phyloP scores from a whole-genome alignment of 2,888 invertebrate species.

The Luperina nickerlii region DNA sequence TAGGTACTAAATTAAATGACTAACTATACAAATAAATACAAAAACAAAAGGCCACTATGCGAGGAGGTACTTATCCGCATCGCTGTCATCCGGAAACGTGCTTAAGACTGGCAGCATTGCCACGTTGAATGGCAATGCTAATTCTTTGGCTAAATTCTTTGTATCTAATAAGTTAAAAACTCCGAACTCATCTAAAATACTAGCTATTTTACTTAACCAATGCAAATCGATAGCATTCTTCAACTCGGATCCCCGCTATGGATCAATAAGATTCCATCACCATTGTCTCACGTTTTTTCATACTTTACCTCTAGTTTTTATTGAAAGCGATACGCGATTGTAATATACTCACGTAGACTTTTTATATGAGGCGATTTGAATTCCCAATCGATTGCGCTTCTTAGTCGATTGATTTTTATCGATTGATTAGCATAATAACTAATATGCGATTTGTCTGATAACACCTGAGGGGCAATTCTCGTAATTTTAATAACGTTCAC shows the following conservation, averaged over 20 bases:
- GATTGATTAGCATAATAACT: background rate
- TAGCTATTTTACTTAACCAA: background rate
- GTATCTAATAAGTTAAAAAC: background rate
- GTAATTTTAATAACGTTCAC: too few relatives aligned
- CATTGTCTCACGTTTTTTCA: conserved; percentile 44
- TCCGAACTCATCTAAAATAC: background rate
- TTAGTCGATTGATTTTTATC: conserved; percentile 23
- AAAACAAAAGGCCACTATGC: too few relatives aligned
- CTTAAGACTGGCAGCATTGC: too few relatives aligned
- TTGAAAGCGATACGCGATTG: conserved; percentile 52
- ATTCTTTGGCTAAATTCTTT: too few relatives aligned
- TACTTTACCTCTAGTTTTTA: conserved; percentile 52
- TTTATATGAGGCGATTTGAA: conserved; percentile 42
- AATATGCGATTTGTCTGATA: too few relatives aligned
- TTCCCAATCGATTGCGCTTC: conserved; percentile 21
- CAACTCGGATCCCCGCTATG: background rate
- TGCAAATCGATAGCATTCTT: conserved; percentile 21
- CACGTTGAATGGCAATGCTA: too few relatives aligned
- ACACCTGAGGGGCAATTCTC: too few relatives aligned
- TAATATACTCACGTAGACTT: conserved; percentile 15
- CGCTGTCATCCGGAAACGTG: too few relatives aligned
- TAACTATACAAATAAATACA: too few relatives aligned
- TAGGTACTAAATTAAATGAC: too few relatives aligned
- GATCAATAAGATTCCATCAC: conserved; percentile 45
- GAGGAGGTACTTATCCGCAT: too few relatives aligned